Evolutionary conservation across 2,113 vertebrate genomes (phyloP).

Genomic region (Rattus norvegicus): GRCr8 NC_086026.1:114246501-114247000

Average conservation of each 20-base stretch:
- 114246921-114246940: neutral
- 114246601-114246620: too few species aligned
- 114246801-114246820: neutral
- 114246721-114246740: neutral
- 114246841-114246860: neutral
- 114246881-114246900: neutral
- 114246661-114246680: too few species aligned
- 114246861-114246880: neutral
- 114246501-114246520: neutral
- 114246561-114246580: neutral
- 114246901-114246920: neutral
- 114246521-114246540: too few species aligned
- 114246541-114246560: neutral
- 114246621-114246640: too few species aligned
- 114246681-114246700: neutral
- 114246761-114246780: neutral
- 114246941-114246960: neutral
- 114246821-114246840: neutral
- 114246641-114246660: too few species aligned
- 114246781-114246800: neutral
- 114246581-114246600: too few species aligned
- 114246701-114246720: neutral
- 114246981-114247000: neutral
- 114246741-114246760: neutral
- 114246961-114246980: neutral